Conservation (phyloP, 1,140 invertebrate species). For the Leptopilina boulardi region DNA sequence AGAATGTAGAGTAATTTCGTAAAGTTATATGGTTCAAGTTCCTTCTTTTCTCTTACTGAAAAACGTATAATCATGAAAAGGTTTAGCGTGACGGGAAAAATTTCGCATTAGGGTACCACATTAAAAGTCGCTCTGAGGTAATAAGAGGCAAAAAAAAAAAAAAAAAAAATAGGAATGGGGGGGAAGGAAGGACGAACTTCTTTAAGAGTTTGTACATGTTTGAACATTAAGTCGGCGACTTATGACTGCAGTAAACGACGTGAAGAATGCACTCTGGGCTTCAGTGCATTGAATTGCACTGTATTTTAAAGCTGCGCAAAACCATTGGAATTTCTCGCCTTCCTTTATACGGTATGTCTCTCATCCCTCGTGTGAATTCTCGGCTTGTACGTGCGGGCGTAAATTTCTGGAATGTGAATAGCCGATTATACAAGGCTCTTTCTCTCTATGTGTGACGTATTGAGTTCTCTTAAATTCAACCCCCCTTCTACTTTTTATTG, state of each 20-base stretch:
- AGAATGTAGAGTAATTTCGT: neutral
- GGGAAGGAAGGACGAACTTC: constrained; percentile 37
- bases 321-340: constrained; percentile 23
- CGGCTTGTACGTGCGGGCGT: neutral
- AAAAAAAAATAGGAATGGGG: too few species aligned
- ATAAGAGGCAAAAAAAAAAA: neutral
- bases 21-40: neutral
- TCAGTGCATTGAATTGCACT: neutral
- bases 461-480: neutral
- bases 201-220: constrained; percentile 36
- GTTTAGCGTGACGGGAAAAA: neutral
- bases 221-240: constrained; percentile 36
- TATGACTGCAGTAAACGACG: constrained; percentile 21
- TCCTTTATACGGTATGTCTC: constrained; percentile 13
- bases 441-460: neutral
- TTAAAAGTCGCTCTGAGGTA: neutral
- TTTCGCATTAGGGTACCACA: neutral
- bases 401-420: constrained; percentile 27
- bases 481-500: neutral
- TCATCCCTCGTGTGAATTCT: neutral
- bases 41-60: neutral
- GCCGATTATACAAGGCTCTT: constrained; percentile 12
- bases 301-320: constrained; percentile 19
- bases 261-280: constrained; percentile 3
- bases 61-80: neutral